Evolutionary conservation across 2,888 invertebrate species (phyloP).

Genomic region (Marronus borbonicus): DNA sequence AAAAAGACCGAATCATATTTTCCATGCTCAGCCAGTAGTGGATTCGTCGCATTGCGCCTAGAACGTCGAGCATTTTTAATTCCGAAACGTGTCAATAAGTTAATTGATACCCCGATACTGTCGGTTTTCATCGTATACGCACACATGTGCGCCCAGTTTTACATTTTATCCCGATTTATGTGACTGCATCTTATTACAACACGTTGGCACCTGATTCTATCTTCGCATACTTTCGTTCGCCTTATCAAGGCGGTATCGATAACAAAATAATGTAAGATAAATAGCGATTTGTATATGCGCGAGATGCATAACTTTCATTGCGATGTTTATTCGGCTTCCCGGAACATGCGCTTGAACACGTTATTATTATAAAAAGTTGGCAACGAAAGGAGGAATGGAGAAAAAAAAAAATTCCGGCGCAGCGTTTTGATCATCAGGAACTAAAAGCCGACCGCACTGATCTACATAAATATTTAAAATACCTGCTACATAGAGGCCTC

Average conservation of each 20-base stretch:
- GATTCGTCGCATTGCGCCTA: not conserved
- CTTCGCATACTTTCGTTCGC: slow-evolving; percentile 32
- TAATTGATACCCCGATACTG: slow-evolving; percentile 42
- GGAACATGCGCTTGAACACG: not conserved
- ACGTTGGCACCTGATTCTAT: slow-evolving; percentile 37
- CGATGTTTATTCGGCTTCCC: not conserved
- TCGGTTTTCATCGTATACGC: slow-evolving; percentile 34
- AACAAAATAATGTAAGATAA: slow-evolving; percentile 39
- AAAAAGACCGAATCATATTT: slow-evolving; percentile 7
- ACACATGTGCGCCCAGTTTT: slow-evolving; percentile 26
- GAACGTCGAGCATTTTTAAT: slow-evolving; percentile 37
- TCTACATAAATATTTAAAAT: slow-evolving; percentile 59
- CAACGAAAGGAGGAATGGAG: not conserved
- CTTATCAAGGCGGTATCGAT: slow-evolving; percentile 33
- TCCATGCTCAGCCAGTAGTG: not conserved
- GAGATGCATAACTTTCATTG: slow-evolving; percentile 26
- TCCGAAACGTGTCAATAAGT: slow-evolving; percentile 44
- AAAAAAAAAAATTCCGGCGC: slow-evolving; percentile 3
- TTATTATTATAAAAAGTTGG: slow-evolving; percentile 17
- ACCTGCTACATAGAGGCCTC: slow-evolving; percentile 52
- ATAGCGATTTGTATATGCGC: not conserved
- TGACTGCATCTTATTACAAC: slow-evolving; percentile 39
- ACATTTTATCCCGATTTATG: slow-evolving; percentile 14
- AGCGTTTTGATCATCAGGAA: slow-evolving; percentile 50
- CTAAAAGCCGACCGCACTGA: slow-evolving; percentile 53